These are phyloP conservation scores for Lutjanus argentimaculatus DNA, from an alignment of 2,797 vertebrate species.

Conservation along the genomic window DNA sequence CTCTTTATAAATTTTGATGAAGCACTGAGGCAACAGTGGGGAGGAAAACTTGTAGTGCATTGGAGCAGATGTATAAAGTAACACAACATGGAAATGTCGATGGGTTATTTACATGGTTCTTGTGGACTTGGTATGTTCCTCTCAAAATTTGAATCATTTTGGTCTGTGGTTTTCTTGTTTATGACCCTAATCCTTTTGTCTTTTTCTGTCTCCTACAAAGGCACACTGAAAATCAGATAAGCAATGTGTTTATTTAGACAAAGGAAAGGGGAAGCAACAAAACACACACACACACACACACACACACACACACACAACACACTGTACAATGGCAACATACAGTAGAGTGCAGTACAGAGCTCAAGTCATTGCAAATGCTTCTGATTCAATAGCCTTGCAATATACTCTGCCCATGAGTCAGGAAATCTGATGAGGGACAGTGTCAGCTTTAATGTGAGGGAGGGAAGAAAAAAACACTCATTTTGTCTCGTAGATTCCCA, in stretches of 20 bases:
- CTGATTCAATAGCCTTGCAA: neutral
- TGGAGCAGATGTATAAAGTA: too few species aligned
- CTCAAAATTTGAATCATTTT: neutral
- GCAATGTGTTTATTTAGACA: fast-evolving
- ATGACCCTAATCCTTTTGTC: too few species aligned
- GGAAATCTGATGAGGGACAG: neutral
- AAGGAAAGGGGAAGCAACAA: neutral
- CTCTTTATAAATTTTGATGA: too few species aligned
- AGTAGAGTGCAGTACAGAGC: too few species aligned
- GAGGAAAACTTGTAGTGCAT: too few species aligned
- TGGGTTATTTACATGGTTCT: neutral
- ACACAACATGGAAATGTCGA: neutral
- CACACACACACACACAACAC: too few species aligned
- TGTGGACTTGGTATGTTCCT: neutral
- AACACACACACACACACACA: neutral
- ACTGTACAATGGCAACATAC: neutral
- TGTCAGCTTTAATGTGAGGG: neutral
- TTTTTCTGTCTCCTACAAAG: neutral
- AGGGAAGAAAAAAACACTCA: neutral
- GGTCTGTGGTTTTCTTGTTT: neutral
- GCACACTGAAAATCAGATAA: neutral
- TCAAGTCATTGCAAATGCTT: too few species aligned
- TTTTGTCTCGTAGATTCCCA: neutral
- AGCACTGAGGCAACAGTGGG: too few species aligned
- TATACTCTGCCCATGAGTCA: neutral